Evolutionary conservation across 2,113 vertebrate species (phyloP).

Genomic region (Scatophagus argus): DNA sequence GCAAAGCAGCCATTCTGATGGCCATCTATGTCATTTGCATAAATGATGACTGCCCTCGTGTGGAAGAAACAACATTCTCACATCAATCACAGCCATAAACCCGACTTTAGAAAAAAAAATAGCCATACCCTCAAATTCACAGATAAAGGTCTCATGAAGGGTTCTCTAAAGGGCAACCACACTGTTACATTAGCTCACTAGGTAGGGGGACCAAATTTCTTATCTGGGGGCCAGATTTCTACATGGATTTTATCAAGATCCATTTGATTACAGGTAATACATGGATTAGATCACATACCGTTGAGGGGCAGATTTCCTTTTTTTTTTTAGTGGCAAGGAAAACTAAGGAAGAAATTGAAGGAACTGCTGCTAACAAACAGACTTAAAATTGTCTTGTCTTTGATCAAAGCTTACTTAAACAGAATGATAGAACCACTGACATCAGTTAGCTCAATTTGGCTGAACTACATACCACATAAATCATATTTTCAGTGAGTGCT

Average conservation of each 20-base stretch:
- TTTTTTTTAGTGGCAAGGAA: background rate
- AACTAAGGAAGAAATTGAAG: background rate
- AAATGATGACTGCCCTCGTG: constrained; percentile 80
- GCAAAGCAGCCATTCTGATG: constrained; percentile 10
- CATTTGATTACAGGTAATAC: background rate
- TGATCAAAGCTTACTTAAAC: background rate
- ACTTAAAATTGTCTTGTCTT: background rate
- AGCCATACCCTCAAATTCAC: constrained; percentile 9
- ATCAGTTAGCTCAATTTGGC: constrained; percentile 4
- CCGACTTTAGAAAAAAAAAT: background rate
- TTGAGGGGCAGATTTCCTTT: too few species aligned
- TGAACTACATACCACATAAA: background rate
- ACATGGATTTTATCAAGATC: too few species aligned
- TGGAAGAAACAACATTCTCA: constrained; percentile 59
- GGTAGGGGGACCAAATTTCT: too few species aligned
- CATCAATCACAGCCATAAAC: background rate
- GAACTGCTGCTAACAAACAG: background rate
- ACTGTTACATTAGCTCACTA: too few species aligned
- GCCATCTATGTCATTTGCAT: constrained; percentile 32
- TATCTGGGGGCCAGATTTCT: background rate
- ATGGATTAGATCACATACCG: background rate
- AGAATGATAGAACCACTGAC: background rate
- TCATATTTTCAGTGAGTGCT: background rate
- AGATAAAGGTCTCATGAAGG: background rate
- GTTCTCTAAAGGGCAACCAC: background rate